Evolutionary conservation across 2,113 vertebrate species (phyloP).

Genomic region (Corythaeola cristata): DNA sequence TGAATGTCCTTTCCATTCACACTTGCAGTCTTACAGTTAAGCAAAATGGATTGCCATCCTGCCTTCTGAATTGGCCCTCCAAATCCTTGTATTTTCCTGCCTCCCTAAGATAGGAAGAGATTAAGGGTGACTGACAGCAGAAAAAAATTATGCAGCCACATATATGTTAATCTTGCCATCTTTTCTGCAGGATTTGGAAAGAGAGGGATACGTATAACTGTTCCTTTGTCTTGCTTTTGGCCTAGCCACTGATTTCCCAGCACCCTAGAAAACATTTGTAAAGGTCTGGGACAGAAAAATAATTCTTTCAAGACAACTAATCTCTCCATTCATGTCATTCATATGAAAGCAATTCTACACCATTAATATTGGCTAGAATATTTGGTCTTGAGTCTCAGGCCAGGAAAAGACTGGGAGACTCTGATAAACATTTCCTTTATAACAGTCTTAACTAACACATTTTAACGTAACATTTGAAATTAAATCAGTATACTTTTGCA

Average conservation of each 20-base stretch:
- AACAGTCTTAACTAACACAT: neutral
- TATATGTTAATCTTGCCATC: slow-evolving; percentile 53
- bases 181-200: slow-evolving; percentile 52
- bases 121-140: slow-evolving; percentile 48
- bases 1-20: neutral
- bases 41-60: slow-evolving; percentile 14
- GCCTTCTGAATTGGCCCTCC: slow-evolving; percentile 12
- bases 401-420: slow-evolving; percentile 2
- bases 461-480: neutral
- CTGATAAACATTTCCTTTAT: slow-evolving; percentile 40
- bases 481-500: neutral
- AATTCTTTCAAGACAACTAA: slow-evolving; percentile 29
- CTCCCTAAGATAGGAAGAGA: slow-evolving; percentile 44
- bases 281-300: slow-evolving; percentile 32
- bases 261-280: slow-evolving; percentile 36
- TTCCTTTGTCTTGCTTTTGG: slow-evolving; percentile 48
- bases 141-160: slow-evolving; percentile 29
- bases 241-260: slow-evolving; percentile 23
- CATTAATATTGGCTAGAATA: slow-evolving; percentile 15
- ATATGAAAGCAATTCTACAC: slow-evolving; percentile 1
- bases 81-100: slow-evolving; percentile 49
- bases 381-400: neutral
- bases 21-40: slow-evolving; percentile 10
- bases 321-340: slow-evolving; percentile 45
- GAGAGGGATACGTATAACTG: slow-evolving; percentile 21